These are phyloP conservation scores for Anseranas semipalmata DNA, from an alignment of 2,113 vertebrate genomes.

Conservation along the genomic window DNA sequence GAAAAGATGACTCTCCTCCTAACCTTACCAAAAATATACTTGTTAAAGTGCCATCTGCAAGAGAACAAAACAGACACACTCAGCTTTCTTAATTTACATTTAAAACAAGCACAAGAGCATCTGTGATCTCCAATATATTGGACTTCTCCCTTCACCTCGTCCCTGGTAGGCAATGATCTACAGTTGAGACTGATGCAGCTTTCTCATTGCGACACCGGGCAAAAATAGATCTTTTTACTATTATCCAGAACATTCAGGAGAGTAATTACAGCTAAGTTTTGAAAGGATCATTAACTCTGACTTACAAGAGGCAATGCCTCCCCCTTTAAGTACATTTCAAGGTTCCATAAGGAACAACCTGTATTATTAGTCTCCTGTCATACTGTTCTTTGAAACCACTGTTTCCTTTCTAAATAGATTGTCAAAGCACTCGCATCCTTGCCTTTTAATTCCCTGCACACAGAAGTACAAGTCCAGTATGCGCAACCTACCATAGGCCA, in stretches of 20 bases:
- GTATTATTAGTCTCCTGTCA: constrained; percentile 4
- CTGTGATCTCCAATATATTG: not conserved
- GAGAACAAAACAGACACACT: constrained; percentile 28
- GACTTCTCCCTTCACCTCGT: constrained; percentile 16
- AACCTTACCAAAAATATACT: constrained; percentile 58
- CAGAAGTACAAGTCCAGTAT: not conserved
- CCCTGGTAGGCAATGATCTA: not conserved
- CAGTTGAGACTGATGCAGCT: not conserved
- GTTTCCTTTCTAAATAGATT: constrained; percentile 50
- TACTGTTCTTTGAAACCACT: not conserved
- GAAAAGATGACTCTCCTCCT: constrained; percentile 42
- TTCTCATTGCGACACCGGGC: constrained; percentile 17
- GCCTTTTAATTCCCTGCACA: constrained; percentile 12
- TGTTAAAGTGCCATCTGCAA: constrained; percentile 68
- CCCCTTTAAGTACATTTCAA: constrained; percentile 44
- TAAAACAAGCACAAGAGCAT: constrained; percentile 12
- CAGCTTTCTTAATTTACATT: constrained; percentile 20
- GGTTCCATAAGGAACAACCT: constrained; percentile 53
- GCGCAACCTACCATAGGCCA: not conserved
- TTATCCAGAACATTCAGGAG: constrained; percentile 54
- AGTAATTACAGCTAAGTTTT: constrained; percentile 47
- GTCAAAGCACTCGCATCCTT: constrained; percentile 60
- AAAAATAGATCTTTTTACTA: constrained; percentile 52
- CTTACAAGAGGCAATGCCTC: constrained; percentile 49
- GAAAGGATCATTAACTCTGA: constrained; percentile 68